These are phyloP conservation scores for Tortricodes alternella DNA, from an alignment of 2,888 invertebrate species.

Conservation along the genomic window DNA sequence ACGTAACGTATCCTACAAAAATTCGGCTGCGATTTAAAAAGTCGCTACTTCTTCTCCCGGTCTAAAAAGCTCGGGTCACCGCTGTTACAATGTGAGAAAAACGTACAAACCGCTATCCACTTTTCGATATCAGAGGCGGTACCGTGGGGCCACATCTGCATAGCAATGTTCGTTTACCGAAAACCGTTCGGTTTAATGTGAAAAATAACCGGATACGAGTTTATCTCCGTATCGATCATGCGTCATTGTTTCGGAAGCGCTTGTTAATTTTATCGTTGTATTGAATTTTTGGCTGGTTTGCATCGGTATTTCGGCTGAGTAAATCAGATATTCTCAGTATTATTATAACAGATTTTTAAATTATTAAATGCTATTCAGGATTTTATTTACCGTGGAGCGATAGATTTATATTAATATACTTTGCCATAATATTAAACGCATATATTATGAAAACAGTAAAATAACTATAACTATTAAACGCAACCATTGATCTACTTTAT, in stretches of 20 bases:
- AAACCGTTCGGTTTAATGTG: conserved; percentile 16
- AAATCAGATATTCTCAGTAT: no score
- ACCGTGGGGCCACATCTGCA: conserved; percentile 31
- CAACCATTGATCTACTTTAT: no score
- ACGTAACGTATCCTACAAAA: no score
- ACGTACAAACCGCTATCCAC: conserved; percentile 10
- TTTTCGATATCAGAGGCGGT: neutral
- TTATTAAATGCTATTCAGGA: no score
- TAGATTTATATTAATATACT: no score
- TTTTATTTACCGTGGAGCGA: no score
- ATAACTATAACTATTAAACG: no score
- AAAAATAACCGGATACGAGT: conserved; percentile 13
- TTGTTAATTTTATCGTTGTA: conserved; percentile 1
- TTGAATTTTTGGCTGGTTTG: neutral
- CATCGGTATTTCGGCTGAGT: neutral
- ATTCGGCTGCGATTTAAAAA: no score
- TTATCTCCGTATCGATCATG: conserved; percentile 1
- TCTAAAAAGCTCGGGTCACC: conserved; percentile 4
- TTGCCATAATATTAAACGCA: no score
- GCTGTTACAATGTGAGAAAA: neutral
- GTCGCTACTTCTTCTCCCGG: neutral
- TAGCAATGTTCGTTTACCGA: conserved; percentile 33
- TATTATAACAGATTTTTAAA: no score
- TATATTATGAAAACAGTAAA: no score
- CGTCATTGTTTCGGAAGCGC: conserved; percentile 9